Evolutionary conservation across 2,113 vertebrate genomes (phyloP).

Genomic region (Silurus asotus): DNA sequence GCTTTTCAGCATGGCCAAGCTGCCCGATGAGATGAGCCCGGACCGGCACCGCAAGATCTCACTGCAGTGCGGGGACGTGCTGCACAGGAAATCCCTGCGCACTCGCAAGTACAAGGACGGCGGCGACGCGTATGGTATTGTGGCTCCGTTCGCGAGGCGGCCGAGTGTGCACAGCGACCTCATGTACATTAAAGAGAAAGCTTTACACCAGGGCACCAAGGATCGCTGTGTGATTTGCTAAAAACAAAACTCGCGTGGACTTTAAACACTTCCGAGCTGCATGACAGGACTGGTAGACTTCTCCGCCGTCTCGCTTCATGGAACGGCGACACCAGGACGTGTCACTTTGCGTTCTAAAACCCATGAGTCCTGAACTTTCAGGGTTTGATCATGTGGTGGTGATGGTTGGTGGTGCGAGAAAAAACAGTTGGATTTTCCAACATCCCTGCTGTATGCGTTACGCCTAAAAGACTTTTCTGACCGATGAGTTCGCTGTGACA

Average conservation of each 20-base stretch:
- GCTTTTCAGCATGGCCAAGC: constrained; percentile 90
- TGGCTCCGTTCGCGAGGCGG: constrained; percentile 89
- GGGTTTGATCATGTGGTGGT: neutral
- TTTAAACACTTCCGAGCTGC: neutral
- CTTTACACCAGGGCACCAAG: constrained; percentile 84
- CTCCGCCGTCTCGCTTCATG: neutral
- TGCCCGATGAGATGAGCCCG: constrained; percentile 97
- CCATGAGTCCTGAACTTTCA: neutral
- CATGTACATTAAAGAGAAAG: constrained; percentile 94
- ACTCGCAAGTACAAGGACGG: constrained; percentile 83
- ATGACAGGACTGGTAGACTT: no score
- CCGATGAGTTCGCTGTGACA: neutral
- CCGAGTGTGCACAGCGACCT: constrained; percentile 98
- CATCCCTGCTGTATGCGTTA: neutral
- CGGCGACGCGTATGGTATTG: constrained; percentile 87
- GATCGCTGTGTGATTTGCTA: constrained; percentile 93
- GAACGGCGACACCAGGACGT: neutral
- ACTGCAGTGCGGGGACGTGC: constrained; percentile 88
- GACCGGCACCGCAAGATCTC: constrained; percentile 94
- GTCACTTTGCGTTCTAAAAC: neutral
- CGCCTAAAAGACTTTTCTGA: neutral
- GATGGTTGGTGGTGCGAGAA: neutral
- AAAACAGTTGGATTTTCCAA: neutral
- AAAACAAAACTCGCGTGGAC: constrained; percentile 48
- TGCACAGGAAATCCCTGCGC: constrained; percentile 84